Evolutionary conservation across 2,888 invertebrate genomes (phyloP).

Genomic region (Erpobdella octoculata): DNA sequence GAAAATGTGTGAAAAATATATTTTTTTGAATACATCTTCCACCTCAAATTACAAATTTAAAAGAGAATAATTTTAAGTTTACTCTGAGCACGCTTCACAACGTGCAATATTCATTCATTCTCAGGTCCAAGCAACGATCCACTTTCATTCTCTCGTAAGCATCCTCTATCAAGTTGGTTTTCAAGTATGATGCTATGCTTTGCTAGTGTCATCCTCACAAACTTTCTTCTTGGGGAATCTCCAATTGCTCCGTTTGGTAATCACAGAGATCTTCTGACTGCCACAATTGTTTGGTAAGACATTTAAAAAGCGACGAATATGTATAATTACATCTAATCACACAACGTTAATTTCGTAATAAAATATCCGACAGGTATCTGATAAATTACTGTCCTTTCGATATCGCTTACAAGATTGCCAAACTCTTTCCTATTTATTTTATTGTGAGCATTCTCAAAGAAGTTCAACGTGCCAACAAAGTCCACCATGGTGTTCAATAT

Average conservation of each 20-base stretch:
- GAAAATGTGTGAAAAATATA: too few relatives aligned
- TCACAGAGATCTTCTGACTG: slow-evolving; percentile 82
- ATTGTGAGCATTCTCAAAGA: slow-evolving; percentile 80
- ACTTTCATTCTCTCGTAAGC: slow-evolving; percentile 75
- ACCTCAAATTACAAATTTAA: too few relatives aligned
- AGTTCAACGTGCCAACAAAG: slow-evolving; percentile 68
- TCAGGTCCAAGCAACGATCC: slow-evolving; percentile 21
- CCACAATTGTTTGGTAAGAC: slow-evolving; percentile 79
- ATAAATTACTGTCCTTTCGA: slow-evolving; percentile 98
- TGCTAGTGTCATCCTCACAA: slow-evolving; percentile 90
- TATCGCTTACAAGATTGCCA: slow-evolving; percentile 86
- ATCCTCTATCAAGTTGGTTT: slow-evolving; percentile 93
- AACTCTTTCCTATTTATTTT: slow-evolving; percentile 85
- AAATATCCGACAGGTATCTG: slow-evolving; percentile 88
- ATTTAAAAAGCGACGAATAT: too few relatives aligned
- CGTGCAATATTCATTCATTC: too few relatives aligned
- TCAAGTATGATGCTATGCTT: slow-evolving; percentile 96
- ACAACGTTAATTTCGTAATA: too few relatives aligned
- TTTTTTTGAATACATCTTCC: too few relatives aligned
- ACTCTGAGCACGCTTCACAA: too few relatives aligned
- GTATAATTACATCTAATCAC: too few relatives aligned
- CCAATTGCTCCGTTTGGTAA: slow-evolving; percentile 93
- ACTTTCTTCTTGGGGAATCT: slow-evolving; percentile 89
- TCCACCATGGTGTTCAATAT: slow-evolving; percentile 88
- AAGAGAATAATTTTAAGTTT: too few relatives aligned